Evolutionary conservation across 2,888 invertebrate species (phyloP).

Genomic region (Monochamus alternatus): DNA sequence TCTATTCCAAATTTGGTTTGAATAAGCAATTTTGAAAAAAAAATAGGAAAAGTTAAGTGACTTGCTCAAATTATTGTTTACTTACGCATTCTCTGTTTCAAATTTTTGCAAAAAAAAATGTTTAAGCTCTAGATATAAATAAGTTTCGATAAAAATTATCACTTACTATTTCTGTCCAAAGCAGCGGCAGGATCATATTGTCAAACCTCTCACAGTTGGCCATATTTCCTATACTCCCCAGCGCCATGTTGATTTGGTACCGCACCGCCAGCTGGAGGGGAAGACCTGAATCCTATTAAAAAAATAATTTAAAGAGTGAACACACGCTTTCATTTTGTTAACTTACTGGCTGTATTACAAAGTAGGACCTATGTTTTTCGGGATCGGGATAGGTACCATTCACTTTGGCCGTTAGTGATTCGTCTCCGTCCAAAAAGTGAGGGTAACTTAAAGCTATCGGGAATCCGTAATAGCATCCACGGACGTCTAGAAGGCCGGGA

Average conservation of each 20-base stretch:
- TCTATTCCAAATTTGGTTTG: no score
- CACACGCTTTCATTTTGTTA: background rate
- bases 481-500: slow-evolving; percentile 85
- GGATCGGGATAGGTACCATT: slow-evolving; percentile 78
- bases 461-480: slow-evolving; percentile 92
- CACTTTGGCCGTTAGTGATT: slow-evolving; percentile 76
- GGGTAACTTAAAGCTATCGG: slow-evolving; percentile 92
- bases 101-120: no score
- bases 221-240: slow-evolving; percentile 80
- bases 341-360: slow-evolving; percentile 86
- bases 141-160: no score
- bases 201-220: slow-evolving; percentile 80
- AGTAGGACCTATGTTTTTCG: slow-evolving; percentile 78
- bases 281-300: slow-evolving; percentile 77
- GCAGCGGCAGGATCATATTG: slow-evolving; percentile 83
- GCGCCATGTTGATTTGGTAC: slow-evolving; percentile 90
- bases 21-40: no score
- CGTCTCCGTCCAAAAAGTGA: slow-evolving; percentile 86
- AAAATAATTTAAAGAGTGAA: slow-evolving; percentile 25
- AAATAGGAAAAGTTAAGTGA: no score
- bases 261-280: slow-evolving; percentile 85
- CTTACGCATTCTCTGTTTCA: no score
- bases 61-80: no score
- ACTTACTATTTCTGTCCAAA: slow-evolving; percentile 95
- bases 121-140: no score